Evolutionary conservation across 1,140 invertebrate species (phyloP), one percentile per base, ranked within the genome.

Genomic region (Triops longicaudatus): DNA sequence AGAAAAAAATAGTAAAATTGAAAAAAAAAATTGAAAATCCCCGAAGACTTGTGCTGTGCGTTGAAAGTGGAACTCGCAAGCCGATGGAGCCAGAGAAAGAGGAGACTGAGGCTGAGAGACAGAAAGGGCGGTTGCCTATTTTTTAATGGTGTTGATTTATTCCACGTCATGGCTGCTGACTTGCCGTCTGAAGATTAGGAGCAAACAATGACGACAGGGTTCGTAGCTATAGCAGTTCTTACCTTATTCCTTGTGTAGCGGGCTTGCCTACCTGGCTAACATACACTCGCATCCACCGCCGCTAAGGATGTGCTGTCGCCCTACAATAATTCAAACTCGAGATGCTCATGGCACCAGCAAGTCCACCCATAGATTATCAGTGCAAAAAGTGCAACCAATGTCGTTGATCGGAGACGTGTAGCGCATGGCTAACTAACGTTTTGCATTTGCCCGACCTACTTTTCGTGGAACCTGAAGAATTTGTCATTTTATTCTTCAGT

Each of bases 91-190:
- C 17, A 63, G 17, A 63, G 50, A 22, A 22, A 63, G 50, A 37
- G 31, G 31, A 63, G 50, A 63, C 22, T 22, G 10, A 63, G 22
- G 50, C 10, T 63, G 11, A 17, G 50, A 63, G 50, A 63, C 50
- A 63, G 50, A 63, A 63, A 63, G 50, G 50, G 50, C 50, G 50
- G 50, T 63, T 63, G 50, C 50, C 17, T 63, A 63, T 63, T 63
- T 63, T 63, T 63, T 63, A 63, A 63, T 63, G 50, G 50, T 63
- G 50, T 63, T 63, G 50, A 63, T 63, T 63, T 63, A 63, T 63
- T 63, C 50, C 50, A 63, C 50, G 50, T 63, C 50, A 63, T 63
- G 50, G 50, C 50, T 63, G 50, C 50, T 63, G 50, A 63, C 50
- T 63, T 63, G 50, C 50, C 50, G 50, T 63, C 50, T 63, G 17